These are phyloP conservation scores for Plecturocebus donacophilus DNA, from an alignment of 2,113 vertebrate species.

Conservation along the genomic window DNA sequence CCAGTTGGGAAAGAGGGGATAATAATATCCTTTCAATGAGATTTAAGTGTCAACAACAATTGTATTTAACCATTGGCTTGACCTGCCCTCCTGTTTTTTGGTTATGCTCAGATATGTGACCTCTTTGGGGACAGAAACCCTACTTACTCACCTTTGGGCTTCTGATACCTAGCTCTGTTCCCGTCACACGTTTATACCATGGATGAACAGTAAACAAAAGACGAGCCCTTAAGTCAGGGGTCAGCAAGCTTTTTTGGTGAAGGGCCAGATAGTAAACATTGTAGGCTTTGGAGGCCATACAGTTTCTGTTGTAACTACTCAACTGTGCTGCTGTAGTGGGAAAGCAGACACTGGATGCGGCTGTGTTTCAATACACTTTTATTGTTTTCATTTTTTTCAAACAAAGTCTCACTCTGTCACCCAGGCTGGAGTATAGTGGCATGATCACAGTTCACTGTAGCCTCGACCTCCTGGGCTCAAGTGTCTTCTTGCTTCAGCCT, in stretches of 20 bases:
- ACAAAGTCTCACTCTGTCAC: too few species aligned
- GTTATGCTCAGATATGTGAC: background rate
- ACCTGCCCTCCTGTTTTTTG: background rate
- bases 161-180: background rate
- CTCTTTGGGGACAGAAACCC: background rate
- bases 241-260: background rate
- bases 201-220: background rate
- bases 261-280: background rate
- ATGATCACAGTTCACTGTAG: too few species aligned
- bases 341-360: background rate
- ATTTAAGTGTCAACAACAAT: background rate
- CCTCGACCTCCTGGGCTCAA: too few species aligned
- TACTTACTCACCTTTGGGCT: background rate
- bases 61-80: too few species aligned
- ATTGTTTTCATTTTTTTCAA: too few species aligned
- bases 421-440: too few species aligned
- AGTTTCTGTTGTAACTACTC: background rate
- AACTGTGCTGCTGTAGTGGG: background rate
- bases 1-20: background rate
- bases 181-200: background rate
- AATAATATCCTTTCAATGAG: background rate
- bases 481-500: too few species aligned
- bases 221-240: background rate
- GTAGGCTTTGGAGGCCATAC: background rate
- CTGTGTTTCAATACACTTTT: background rate